Evolutionary conservation across 2,113 vertebrate species (phyloP).

Genomic region (Paradisaea rubra): DNA sequence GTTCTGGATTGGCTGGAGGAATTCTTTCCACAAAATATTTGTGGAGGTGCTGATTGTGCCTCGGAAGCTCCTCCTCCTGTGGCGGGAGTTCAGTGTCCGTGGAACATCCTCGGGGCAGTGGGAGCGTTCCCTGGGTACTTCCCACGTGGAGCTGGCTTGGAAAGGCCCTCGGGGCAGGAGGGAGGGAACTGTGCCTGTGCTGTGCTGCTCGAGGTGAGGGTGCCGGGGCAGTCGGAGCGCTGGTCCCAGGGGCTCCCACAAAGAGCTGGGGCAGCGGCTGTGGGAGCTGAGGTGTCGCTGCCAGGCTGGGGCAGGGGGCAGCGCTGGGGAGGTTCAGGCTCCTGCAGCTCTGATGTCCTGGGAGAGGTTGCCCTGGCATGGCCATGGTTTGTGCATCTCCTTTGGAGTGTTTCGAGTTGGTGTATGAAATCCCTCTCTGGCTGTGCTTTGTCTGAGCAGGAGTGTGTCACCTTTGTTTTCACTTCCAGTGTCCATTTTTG

Average conservation of each 20-base stretch:
- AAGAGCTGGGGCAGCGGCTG: background rate
- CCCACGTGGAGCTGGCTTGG: background rate
- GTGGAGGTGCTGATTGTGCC: background rate
- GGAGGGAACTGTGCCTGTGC: background rate
- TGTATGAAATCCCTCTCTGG: fast-evolving
- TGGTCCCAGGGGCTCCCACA: background rate
- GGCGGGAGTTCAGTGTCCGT: background rate
- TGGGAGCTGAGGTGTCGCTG: background rate
- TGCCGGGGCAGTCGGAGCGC: no score
- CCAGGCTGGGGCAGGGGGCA: background rate
- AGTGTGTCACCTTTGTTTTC: background rate
- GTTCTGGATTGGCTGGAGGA: background rate
- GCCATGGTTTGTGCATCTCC: background rate
- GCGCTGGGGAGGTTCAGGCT: background rate
- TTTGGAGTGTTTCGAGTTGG: background rate
- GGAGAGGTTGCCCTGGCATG: background rate
- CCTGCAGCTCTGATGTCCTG: background rate
- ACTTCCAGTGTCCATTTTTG: fast-evolving
- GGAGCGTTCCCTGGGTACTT: background rate
- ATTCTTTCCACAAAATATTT: background rate
- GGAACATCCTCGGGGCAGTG: background rate
- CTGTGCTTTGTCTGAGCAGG: background rate
- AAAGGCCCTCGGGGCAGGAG: background rate
- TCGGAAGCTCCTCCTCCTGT: background rate
- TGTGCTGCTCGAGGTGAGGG: background rate